Evolutionary conservation across 2,113 vertebrate genomes (phyloP), one percentile per base, ranked within the genome.

Genomic region (Limanda limanda): DNA sequence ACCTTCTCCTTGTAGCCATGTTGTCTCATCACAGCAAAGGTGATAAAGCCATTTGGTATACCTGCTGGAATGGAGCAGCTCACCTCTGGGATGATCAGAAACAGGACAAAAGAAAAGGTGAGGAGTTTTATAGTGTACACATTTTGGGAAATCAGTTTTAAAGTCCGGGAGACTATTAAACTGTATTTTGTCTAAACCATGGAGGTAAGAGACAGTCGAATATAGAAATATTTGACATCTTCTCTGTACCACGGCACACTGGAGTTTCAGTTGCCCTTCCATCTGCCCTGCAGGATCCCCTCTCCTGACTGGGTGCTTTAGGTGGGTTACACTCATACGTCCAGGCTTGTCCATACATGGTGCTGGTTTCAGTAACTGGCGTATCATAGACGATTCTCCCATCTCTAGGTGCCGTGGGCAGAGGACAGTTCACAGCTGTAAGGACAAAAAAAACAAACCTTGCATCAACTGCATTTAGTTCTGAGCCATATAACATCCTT

Each of bases 41-140:
- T 95, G 60, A 98, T 82, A 72, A 96, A 93, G 6, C 97, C 97
- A 0, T 98, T 95, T 0, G 93, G 90, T 73, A 98, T 94, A 48
- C 66, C 86, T 12, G 77, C 48, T 1, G 97, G 97, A 17, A 91
- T 89, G 13, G 94, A 65, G 71, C 97, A 98, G 51, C 86, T 93
- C 57, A 98, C 96, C 60, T 88, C 97, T 99, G 85, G 1, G 3
- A 76, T 7, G 17, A 59, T 59, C 35, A 60, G 9, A 70, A 21
- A n/a, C 13, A 62, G 35, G 20, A 56, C 31, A 61, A 82, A 77
- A 72, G 7, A 12, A 42, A 13, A 42, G 11, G 12, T 42, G 40
- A 25, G n/a, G 35, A 51, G 8, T 51, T 18, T 35, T 64, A 51
- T 2, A 48, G 11, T 14, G 15, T 21, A 57, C 2, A 7, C 24